Conservation (phyloP, 1,140 invertebrate species). For the Panagrolaimus sp. region DNA sequence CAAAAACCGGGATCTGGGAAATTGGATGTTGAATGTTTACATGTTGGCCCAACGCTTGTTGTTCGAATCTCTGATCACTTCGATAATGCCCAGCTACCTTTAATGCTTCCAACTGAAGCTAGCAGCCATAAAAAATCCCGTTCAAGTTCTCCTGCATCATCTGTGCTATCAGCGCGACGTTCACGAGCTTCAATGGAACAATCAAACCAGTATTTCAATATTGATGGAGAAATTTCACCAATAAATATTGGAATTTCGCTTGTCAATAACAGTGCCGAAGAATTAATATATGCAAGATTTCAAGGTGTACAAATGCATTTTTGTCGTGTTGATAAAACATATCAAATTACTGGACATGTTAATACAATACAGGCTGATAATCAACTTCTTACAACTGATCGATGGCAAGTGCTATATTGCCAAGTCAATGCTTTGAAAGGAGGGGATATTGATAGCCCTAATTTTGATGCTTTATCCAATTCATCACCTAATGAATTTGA, state of each 20-base stretch:
- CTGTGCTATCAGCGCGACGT: slow-evolving; percentile 12
- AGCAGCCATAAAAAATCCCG: neutral
- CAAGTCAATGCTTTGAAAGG: slow-evolving; percentile 28
- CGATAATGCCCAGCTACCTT: slow-evolving; percentile 14
- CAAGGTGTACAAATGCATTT: slow-evolving; percentile 64
- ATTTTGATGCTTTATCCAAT: neutral
- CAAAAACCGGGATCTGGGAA: slow-evolving; percentile 83
- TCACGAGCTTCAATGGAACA: neutral
- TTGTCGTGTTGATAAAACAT: slow-evolving; percentile 65
- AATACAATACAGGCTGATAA: slow-evolving; percentile 78
- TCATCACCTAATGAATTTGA: neutral
- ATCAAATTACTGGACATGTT: slow-evolving; percentile 70
- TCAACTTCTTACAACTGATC: slow-evolving; percentile 73
- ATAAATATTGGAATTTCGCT: slow-evolving; percentile 76
- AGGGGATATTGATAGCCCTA: neutral
- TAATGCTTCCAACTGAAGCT: neutral
- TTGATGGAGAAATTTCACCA: slow-evolving; percentile 25
- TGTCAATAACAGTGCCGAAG: slow-evolving; percentile 69
- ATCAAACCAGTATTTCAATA: neutral
- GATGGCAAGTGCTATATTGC: slow-evolving; percentile 75
- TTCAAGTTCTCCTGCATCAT: neutral
- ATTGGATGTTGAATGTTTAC: slow-evolving; percentile 72
- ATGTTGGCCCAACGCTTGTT: slow-evolving; percentile 83
- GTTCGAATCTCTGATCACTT: slow-evolving; percentile 42
- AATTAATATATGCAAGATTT: slow-evolving; percentile 73